Evolutionary conservation across 2,797 vertebrate genomes (phyloP).

Genomic region (Heliangelus exortis): DNA sequence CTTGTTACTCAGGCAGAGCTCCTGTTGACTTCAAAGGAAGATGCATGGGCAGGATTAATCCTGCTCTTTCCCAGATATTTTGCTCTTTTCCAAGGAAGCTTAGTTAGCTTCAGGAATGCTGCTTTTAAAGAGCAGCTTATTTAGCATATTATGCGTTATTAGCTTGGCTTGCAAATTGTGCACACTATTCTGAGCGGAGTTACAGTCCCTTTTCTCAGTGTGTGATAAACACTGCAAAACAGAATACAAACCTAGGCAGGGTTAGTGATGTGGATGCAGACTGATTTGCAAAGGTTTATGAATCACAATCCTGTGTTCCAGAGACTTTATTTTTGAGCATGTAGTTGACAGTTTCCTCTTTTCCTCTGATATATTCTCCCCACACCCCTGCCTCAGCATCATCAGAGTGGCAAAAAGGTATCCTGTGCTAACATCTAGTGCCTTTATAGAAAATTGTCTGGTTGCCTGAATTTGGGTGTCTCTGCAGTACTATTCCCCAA

Average conservation of each 20-base stretch:
- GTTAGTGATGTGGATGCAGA: not conserved
- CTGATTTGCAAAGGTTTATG: not conserved
- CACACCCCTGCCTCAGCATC: not conserved
- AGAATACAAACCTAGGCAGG: not conserved
- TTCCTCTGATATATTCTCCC: not conserved
- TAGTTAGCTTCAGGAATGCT: constrained; percentile 11
- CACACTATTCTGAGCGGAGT: not conserved
- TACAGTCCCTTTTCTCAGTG: not conserved
- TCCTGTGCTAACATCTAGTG: not conserved
- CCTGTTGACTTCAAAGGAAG: constrained; percentile 42
- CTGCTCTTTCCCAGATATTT: constrained; percentile 26
- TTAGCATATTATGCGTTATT: not conserved
- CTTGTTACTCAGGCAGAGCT: constrained; percentile 39
- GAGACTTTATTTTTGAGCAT: not conserved
- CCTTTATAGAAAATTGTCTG: not conserved
- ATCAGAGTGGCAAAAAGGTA: not conserved
- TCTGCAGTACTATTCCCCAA: not conserved
- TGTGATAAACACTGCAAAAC: not conserved
- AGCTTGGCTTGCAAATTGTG: not conserved
- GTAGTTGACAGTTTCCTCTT: not conserved
- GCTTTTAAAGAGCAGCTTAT: constrained; percentile 8
- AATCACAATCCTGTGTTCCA: not conserved
- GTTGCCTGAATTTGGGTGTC: not conserved
- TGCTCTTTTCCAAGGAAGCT: not conserved
- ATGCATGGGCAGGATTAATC: constrained; percentile 47